Evolutionary conservation across 2,797 vertebrate species (phyloP).

Genomic region (Phoxinus dragarum): DNA sequence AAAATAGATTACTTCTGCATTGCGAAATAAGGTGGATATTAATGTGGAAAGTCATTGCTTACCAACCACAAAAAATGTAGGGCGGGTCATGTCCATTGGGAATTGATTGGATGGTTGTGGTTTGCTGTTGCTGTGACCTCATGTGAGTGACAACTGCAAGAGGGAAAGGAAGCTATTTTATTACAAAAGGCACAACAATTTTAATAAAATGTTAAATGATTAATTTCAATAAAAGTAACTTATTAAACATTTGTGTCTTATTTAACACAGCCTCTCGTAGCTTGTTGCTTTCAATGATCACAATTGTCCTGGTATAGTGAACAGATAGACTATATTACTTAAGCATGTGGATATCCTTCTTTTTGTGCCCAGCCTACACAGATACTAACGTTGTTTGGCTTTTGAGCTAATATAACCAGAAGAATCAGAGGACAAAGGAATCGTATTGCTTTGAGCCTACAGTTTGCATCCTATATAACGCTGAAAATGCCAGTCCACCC

Average conservation of each 20-base stretch:
- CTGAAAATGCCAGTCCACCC: constrained; percentile 37
- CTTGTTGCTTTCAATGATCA: not conserved
- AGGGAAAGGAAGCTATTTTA: too few species aligned
- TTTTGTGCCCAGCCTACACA: not conserved
- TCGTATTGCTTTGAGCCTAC: not conserved
- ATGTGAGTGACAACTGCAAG: too few species aligned
- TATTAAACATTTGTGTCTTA: not conserved
- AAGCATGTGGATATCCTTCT: not conserved
- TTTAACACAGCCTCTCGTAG: not conserved
- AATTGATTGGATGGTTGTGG: too few species aligned
- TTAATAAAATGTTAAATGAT: not conserved
- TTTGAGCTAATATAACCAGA: not conserved
- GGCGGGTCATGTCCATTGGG: too few species aligned
- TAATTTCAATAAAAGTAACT: not conserved
- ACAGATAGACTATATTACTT: not conserved
- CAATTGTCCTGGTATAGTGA: not conserved
- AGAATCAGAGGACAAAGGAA: not conserved
- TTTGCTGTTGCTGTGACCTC: too few species aligned
- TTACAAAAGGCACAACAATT: not conserved
- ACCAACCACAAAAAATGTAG: too few species aligned
- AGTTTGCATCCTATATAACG: constrained; percentile 26
- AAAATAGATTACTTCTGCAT: too few species aligned
- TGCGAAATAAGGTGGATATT: too few species aligned
- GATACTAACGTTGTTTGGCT: constrained; percentile 12
- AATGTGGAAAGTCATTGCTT: too few species aligned